phyloP scores from a whole-genome alignment of 1,140 invertebrate species.

The Tachypleus tridentatus region DNA sequence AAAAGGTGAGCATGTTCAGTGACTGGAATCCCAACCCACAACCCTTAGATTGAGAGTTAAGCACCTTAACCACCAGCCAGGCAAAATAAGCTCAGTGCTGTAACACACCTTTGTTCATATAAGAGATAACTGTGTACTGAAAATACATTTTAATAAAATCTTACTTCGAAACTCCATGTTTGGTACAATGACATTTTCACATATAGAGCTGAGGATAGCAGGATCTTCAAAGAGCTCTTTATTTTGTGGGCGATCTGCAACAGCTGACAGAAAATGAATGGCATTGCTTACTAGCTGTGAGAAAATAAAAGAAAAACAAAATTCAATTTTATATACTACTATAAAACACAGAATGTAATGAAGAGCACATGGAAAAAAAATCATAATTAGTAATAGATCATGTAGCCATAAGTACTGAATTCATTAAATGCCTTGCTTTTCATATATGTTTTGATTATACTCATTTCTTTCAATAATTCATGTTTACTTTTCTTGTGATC shows the following conservation, averaged over 20 bases:
- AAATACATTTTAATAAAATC: constrained; percentile 4
- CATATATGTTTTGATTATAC: too few relatives aligned
- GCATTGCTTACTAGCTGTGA: constrained; percentile 81
- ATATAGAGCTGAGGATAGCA: constrained; percentile 74
- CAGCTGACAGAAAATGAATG: constrained; percentile 83
- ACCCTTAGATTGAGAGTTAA: too few relatives aligned
- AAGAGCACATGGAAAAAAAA: not conserved
- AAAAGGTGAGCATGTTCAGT: too few relatives aligned
- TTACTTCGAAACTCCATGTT: constrained; percentile 91
- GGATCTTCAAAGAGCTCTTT: constrained; percentile 79
- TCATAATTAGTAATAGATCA: not conserved
- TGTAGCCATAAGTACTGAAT: not conserved
- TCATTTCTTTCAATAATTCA: too few relatives aligned
- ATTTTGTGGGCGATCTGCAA: constrained; percentile 80
- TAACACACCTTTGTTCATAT: not conserved
- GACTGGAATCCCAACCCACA: too few relatives aligned
- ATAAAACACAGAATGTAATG: not conserved
- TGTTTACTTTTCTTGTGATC: too few relatives aligned
- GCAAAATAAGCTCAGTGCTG: too few relatives aligned
- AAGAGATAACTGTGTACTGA: constrained; percentile 1
- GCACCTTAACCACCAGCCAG: too few relatives aligned
- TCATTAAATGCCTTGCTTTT: too few relatives aligned
- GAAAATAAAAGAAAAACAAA: constrained; percentile 8
- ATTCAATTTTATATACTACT: too few relatives aligned
- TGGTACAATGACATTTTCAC: constrained; percentile 94